Evolutionary conservation across 2,888 invertebrate genomes (phyloP).

Genomic region (Parnassius orleans): DNA sequence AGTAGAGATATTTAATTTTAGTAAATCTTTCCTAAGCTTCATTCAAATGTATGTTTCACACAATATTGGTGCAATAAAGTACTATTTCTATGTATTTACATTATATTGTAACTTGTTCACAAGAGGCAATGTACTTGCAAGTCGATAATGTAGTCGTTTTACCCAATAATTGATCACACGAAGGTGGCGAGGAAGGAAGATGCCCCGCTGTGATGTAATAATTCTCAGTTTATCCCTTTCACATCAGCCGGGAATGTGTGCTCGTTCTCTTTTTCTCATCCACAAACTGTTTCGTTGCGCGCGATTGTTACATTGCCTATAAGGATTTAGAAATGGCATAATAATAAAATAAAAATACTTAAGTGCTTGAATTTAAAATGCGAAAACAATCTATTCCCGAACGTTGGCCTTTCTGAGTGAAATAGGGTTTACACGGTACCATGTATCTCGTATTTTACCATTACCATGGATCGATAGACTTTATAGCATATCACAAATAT

Average conservation of each 20-base stretch:
- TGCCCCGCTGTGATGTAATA: constrained; percentile 77
- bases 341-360: background rate
- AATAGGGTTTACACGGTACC: too few species aligned
- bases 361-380: too few species aligned
- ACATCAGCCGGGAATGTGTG: constrained; percentile 66
- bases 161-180: constrained; percentile 39
- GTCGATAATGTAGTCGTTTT: constrained; percentile 14
- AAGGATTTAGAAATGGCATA: constrained; percentile 40
- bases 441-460: too few species aligned
- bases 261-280: constrained; percentile 67
- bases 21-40: too few species aligned
- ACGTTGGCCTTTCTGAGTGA: too few species aligned
- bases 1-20: too few species aligned
- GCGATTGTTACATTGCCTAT: constrained; percentile 55
- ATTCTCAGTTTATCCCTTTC: constrained; percentile 73
- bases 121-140: constrained; percentile 34
- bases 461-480: too few species aligned
- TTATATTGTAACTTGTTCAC: background rate
- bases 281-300: constrained; percentile 71
- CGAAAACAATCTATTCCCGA: too few species aligned
- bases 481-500: too few species aligned
- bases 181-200: constrained; percentile 57
- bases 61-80: too few species aligned
- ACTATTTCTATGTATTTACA: background rate
- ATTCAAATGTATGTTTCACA: too few species aligned